Evolutionary conservation across 2,113 vertebrate genomes (phyloP).

Genomic region (Ardeotis arabs): DNA sequence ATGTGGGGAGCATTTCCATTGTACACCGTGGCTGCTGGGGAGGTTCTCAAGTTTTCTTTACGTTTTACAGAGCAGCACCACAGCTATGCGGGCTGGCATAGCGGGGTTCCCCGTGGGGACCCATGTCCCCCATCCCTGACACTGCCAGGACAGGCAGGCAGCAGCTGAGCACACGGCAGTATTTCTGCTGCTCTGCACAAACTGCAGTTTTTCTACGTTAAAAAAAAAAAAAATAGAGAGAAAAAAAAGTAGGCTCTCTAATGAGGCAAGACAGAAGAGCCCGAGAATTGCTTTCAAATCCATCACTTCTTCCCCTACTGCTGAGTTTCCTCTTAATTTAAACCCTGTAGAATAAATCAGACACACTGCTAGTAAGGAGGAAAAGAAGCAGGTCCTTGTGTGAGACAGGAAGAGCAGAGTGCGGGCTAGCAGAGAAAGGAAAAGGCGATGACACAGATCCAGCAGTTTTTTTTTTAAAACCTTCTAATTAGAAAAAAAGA

Average conservation of each 20-base stretch:
- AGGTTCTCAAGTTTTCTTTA: background rate
- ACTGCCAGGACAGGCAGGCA: background rate
- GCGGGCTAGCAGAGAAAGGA: background rate
- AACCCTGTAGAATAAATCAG: slow-evolving; percentile 17
- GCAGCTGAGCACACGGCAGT: no score
- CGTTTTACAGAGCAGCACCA: background rate
- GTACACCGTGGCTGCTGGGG: no score
- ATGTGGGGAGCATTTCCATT: background rate
- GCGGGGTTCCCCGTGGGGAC: rapidly evolving
- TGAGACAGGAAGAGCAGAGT: background rate
- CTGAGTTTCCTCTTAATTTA: slow-evolving; percentile 37
- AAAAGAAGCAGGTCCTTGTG: background rate
- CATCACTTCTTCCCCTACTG: background rate
- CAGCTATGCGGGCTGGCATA: background rate
- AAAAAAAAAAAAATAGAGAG: no score
- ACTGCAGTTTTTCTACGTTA: no score
- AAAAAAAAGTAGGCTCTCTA: background rate
- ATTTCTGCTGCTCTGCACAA: background rate
- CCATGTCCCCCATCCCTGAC: rapidly evolving
- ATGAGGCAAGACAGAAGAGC: background rate
- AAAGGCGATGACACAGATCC: background rate
- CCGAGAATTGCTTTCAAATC: background rate
- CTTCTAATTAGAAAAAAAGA: background rate
- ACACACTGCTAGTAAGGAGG: background rate
- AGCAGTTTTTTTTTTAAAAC: background rate